phyloP scores from a whole-genome alignment of 2,113 vertebrate genomes.

The Cricetomys ansorgei region DNA sequence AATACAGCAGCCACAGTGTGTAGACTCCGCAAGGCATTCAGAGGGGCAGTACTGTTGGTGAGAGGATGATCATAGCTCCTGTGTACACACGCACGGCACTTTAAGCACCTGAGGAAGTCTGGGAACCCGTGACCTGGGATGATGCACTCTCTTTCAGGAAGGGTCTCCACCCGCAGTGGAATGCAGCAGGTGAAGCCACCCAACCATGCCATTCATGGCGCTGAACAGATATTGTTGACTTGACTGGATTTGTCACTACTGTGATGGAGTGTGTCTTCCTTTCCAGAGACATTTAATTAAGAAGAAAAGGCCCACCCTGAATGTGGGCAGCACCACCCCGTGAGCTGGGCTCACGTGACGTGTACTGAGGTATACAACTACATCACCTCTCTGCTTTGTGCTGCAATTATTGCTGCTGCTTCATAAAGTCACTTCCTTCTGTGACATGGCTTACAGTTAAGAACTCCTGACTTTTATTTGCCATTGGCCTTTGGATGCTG shows the following conservation, averaged over 20 bases:
- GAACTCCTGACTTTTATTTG: background rate
- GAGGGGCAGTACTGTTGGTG: background rate
- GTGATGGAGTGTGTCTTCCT: background rate
- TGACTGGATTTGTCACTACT: background rate
- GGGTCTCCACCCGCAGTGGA: background rate
- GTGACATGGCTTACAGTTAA: background rate
- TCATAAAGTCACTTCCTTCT: background rate
- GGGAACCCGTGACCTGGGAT: background rate
- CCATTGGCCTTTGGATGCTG: background rate
- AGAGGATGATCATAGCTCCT: background rate
- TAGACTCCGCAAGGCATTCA: background rate
- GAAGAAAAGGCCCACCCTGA: background rate
- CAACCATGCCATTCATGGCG: background rate
- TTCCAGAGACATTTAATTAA: background rate
- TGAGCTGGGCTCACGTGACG: no score
- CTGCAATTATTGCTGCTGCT: background rate
- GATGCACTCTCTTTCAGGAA: background rate
- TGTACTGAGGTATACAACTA: no score
- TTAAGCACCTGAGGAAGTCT: background rate
- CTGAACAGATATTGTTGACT: background rate
- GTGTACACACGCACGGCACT: no score
- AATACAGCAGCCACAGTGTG: background rate
- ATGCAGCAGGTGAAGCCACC: background rate
- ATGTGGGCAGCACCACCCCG: background rate
- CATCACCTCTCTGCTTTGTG: background rate